Percentiles rank a stretch among this genome's conserved stretches.
phyloP scores from a whole-genome alignment of 2,888 invertebrate species.

The Stratiomys singularior region DNA sequence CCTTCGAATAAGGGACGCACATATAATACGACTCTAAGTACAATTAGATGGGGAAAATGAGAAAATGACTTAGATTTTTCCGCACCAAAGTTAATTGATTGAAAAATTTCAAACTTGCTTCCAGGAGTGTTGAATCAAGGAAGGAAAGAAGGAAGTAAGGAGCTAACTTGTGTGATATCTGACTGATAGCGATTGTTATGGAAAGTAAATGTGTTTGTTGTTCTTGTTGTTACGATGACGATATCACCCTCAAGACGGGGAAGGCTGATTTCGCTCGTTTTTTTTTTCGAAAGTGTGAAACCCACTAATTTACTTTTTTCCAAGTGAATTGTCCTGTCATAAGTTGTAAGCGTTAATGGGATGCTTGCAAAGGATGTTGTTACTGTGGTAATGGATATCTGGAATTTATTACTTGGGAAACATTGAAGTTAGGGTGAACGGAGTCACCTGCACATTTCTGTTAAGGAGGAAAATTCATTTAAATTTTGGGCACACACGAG shows the following conservation, averaged over 20 bases:
- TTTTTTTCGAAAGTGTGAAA: neutral
- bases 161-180: too few species aligned
- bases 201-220: neutral
- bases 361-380: too few species aligned
- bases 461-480: too few species aligned
- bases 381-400: too few species aligned
- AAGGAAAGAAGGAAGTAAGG: too few species aligned
- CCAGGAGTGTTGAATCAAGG: neutral
- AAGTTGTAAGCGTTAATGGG: constrained; percentile 47
- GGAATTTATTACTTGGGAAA: too few species aligned
- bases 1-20: neutral
- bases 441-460: too few species aligned
- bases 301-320: constrained; percentile 34
- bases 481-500: too few species aligned
- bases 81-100: constrained; percentile 50
- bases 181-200: neutral
- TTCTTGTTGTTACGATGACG: neutral
- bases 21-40: neutral
- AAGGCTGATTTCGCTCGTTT: neutral
- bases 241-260: neutral
- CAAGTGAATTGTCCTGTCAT: constrained; percentile 49
- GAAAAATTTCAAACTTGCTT: constrained; percentile 48
- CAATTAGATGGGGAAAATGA: neutral
- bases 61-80: constrained; percentile 34
- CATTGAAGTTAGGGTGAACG: too few species aligned